Percentiles rank a stretch among this genome's conserved stretches.
phyloP scores from a whole-genome alignment of 64 coral and sea anemone genomes.

The Stylophora pistillata region DNA sequence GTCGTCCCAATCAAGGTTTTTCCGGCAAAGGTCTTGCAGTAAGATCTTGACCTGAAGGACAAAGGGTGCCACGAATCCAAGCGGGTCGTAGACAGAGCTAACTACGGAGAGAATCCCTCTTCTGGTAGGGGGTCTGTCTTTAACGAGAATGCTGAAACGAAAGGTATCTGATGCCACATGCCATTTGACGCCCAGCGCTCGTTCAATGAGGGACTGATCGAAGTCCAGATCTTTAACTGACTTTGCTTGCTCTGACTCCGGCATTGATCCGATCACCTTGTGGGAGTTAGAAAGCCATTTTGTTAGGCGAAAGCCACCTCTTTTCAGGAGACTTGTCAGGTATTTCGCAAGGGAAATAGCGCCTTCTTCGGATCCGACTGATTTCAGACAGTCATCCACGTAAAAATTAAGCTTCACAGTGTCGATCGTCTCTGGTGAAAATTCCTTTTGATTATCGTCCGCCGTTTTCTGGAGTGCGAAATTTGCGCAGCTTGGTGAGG shows the following conservation, averaged over 20 bases:
- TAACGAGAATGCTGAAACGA: not conserved
- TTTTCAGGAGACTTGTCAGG: not conserved
- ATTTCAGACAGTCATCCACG: slow-evolving; percentile 2
- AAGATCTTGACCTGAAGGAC: not conserved
- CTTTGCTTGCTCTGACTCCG: not conserved
- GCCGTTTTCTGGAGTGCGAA: not conserved
- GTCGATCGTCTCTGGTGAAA: not conserved
- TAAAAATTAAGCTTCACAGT: not conserved
- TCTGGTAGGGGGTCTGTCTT: not conserved
- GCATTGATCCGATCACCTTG: not conserved
- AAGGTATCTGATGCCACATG: not conserved
- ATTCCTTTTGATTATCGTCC: not conserved
- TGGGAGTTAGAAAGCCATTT: not conserved
- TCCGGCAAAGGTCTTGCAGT: not conserved
- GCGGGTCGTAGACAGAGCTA: not conserved
- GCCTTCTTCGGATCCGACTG: not conserved
- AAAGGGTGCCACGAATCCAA: not conserved
- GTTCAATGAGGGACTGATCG: not conserved
- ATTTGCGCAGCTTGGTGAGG: not conserved
- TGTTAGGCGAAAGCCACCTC: not conserved
- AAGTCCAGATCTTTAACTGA: not conserved
- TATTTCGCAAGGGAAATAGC: not conserved
- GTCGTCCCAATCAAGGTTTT: not conserved
- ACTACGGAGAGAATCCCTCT: not conserved
- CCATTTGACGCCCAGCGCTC: not conserved